A percentile compares a stretch with the other conserved stretches of the same genome.
Evolutionary conservation across 1,140 invertebrate genomes (phyloP).

Genomic region (Pogonomyrmex barbatus): DNA sequence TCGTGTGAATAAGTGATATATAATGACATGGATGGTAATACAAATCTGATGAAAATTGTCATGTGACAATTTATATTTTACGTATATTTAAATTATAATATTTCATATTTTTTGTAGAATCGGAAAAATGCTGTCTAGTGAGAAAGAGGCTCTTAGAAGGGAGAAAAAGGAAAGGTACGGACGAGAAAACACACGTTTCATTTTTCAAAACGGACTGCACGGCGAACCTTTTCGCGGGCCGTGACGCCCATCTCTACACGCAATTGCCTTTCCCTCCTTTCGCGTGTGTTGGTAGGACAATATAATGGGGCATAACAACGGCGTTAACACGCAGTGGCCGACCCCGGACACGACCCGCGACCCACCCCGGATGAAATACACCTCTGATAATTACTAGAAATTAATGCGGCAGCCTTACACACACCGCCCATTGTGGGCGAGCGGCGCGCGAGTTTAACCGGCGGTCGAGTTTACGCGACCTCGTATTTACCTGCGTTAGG

Average conservation of each 20-base stretch:
- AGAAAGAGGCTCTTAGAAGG: background rate
- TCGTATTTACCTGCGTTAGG: slow-evolving; percentile 68
- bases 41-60: background rate
- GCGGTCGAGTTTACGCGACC: slow-evolving; percentile 60
- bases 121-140: background rate
- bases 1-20: background rate
- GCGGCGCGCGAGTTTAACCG: slow-evolving; percentile 63
- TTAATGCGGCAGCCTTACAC: slow-evolving; percentile 82
- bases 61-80: background rate
- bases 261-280: slow-evolving; percentile 61
- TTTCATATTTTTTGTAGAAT: slow-evolving; percentile 8
- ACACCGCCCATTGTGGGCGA: slow-evolving; percentile 66
- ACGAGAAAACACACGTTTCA: slow-evolving; percentile 33
- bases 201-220: slow-evolving; percentile 66
- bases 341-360: slow-evolving; percentile 83
- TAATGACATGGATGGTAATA: background rate
- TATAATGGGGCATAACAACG: slow-evolving; percentile 86
- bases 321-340: slow-evolving; percentile 84
- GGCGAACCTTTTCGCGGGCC: slow-evolving; percentile 50
- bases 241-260: slow-evolving; percentile 49
- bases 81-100: background rate
- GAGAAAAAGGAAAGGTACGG: background rate
- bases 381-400: slow-evolving; percentile 86
- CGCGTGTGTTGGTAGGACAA: slow-evolving; percentile 77
- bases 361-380: slow-evolving; percentile 84